phyloP scores from a whole-genome alignment of 1,140 invertebrate species.

The Lordiphosa clarofinis region DNA sequence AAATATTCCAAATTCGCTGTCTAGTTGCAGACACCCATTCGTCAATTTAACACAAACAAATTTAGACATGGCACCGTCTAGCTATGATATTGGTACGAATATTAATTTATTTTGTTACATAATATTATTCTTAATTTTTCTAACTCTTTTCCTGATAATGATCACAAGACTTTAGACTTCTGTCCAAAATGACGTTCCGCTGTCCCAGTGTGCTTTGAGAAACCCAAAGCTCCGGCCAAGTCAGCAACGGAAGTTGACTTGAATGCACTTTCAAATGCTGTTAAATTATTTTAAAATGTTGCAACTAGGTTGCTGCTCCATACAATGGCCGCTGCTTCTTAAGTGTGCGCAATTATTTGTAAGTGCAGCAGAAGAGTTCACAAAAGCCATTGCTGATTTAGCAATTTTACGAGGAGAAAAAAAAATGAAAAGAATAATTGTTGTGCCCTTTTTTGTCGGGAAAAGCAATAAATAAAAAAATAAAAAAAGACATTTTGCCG shows the following conservation, averaged over 20 bases:
- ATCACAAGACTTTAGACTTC: background rate
- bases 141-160: too few species aligned
- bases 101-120: too few species aligned
- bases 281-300: constrained; percentile 76
- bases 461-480: constrained; percentile 43
- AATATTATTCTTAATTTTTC: too few species aligned
- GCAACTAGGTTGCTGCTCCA: constrained; percentile 32
- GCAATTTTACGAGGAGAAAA: constrained; percentile 9
- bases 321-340: constrained; percentile 62
- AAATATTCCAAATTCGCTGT: too few species aligned
- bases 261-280: constrained; percentile 73
- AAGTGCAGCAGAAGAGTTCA: constrained; percentile 40
- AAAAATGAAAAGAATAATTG: constrained; percentile 19
- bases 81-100: too few species aligned
- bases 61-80: too few species aligned
- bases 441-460: constrained; percentile 16
- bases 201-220: background rate
- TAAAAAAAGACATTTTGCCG: constrained; percentile 40
- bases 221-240: constrained; percentile 34
- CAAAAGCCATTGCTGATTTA: background rate
- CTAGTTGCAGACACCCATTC: too few species aligned
- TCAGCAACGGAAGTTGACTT: constrained; percentile 66
- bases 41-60: too few species aligned
- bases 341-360: constrained; percentile 70
- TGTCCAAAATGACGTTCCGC: background rate